Conservation (phyloP, 1,140 invertebrate genomes). For the Drosophila neocordata region DNA sequence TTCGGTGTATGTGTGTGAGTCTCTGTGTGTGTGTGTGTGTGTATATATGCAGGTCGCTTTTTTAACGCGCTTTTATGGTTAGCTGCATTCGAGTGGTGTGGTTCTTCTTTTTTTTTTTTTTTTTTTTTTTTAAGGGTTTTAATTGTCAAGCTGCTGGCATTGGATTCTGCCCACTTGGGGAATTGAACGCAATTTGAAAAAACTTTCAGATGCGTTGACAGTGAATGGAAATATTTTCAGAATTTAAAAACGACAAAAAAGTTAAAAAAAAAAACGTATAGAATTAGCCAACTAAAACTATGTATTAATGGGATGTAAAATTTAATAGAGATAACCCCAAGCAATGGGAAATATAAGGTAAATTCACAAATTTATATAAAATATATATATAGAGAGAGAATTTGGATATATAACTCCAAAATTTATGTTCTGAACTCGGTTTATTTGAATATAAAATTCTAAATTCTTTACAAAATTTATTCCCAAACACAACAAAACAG, state of each 20-base stretch:
- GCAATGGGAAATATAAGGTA: too few relatives aligned
- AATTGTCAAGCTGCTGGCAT: conserved; percentile 53
- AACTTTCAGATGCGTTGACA: conserved; percentile 40
- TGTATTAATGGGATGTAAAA: neutral
- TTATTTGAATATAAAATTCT: too few relatives aligned
- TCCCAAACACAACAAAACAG: too few relatives aligned
- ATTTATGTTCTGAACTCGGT: too few relatives aligned
- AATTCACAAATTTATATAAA: too few relatives aligned
- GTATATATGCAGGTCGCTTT: conserved; percentile 55
- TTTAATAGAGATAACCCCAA: too few relatives aligned
- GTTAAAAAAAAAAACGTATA: neutral
- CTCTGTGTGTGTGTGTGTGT: neutral
- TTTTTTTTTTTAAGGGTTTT: conserved; percentile 42
- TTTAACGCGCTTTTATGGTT: conserved; percentile 67
- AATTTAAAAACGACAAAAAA: conserved; percentile 15
- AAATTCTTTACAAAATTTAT: too few relatives aligned
- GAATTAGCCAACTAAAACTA: conserved; percentile 5
- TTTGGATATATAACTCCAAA: too few relatives aligned
- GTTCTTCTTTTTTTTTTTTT: neutral
- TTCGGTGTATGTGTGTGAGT: neutral
- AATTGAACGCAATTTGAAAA: conserved; percentile 57
- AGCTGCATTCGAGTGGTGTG: conserved; percentile 59
- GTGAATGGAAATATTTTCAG: conserved; percentile 38
- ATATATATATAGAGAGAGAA: too few relatives aligned
- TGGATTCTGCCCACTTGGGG: neutral